These are phyloP conservation scores for Brassicogethes aeneus DNA, from an alignment of 2,888 invertebrate species.

Conservation along the genomic window DNA sequence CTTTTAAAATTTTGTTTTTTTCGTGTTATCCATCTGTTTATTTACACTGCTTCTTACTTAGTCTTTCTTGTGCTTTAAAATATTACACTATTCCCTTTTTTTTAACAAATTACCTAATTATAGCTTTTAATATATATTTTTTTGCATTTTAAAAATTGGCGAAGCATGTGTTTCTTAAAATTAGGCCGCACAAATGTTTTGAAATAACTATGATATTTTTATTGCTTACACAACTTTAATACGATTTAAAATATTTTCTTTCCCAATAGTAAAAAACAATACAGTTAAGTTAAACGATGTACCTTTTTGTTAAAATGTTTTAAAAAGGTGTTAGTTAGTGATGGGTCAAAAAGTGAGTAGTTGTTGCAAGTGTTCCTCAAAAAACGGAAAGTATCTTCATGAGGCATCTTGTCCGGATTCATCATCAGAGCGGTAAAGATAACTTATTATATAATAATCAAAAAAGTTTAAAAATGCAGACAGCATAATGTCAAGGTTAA, in stretches of 20 bases:
- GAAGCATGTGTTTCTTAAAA: background rate
- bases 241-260: background rate
- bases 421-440: conserved; percentile 28
- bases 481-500: background rate
- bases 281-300: no score
- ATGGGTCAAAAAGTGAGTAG: conserved; percentile 42
- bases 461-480: background rate
- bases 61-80: no score
- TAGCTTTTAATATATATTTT: background rate
- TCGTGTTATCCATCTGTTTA: background rate
- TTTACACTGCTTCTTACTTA: background rate
- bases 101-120: no score
- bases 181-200: background rate
- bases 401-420: conserved; percentile 25
- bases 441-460: no score
- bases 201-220: conserved; percentile 1
- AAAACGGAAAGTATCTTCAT: conserved; percentile 28
- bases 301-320: background rate
- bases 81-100: no score
- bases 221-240: background rate
- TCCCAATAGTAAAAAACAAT: background rate
- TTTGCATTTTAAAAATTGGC: conserved; percentile 1
- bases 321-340: no score
- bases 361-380: conserved; percentile 38
- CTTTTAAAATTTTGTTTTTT: conserved; percentile 3